Conservation (phyloP, 2,888 invertebrate species). For the Plagodis pulveraria region DNA sequence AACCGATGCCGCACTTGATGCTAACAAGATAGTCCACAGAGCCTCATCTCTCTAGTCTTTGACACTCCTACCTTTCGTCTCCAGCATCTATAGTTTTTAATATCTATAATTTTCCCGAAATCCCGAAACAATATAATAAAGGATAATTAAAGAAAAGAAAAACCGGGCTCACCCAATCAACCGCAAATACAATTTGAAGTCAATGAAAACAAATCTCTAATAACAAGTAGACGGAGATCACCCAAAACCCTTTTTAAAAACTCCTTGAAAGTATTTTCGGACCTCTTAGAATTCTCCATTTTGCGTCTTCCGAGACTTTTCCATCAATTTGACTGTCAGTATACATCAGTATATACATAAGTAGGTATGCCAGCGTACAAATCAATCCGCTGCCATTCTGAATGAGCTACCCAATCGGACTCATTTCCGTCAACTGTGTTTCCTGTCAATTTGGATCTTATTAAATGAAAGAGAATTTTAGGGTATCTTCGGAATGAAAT, state of each 20-base stretch:
- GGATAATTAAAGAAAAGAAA: too few relatives aligned
- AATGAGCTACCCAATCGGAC: constrained; percentile 17
- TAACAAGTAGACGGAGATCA: background rate
- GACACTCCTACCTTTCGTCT: too few relatives aligned
- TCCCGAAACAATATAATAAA: too few relatives aligned
- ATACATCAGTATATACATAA: constrained; percentile 7
- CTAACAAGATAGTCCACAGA: too few relatives aligned
- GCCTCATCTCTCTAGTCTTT: too few relatives aligned
- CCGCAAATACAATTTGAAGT: too few relatives aligned
- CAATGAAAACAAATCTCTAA: background rate
- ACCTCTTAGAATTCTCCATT: background rate
- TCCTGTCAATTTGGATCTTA: constrained; percentile 25
- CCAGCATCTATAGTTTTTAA: too few relatives aligned
- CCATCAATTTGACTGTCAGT: constrained; percentile 22
- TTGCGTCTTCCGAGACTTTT: constrained; percentile 5
- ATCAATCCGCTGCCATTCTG: constrained; percentile 5
- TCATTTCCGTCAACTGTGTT: constrained; percentile 22
- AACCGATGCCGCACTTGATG: too few relatives aligned
- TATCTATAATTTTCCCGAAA: too few relatives aligned
- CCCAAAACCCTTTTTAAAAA: background rate
- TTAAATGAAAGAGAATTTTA: constrained; percentile 5
- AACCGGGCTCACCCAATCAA: too few relatives aligned
- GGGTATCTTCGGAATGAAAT: background rate
- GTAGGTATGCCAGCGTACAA: constrained; percentile 4
- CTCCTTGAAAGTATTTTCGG: background rate